These are phyloP conservation scores for Sarcophaga peregrina DNA, from an alignment of 1,140 invertebrate genomes.

Conservation along the genomic window DNA sequence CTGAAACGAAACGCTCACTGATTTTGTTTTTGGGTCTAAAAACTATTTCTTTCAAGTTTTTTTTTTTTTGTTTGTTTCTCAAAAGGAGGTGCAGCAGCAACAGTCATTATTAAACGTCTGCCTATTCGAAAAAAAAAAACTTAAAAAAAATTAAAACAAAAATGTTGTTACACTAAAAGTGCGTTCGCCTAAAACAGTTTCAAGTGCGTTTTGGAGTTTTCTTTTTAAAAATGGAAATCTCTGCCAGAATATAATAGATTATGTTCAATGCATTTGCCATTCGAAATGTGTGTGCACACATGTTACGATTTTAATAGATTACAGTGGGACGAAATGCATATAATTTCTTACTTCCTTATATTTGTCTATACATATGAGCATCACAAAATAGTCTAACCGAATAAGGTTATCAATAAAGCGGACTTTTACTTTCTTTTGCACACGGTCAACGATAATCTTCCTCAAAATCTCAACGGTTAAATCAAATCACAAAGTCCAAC, in stretches of 20 bases:
- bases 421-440: too few species aligned
- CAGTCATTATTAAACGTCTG: neutral
- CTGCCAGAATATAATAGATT: neutral
- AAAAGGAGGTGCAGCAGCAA: neutral
- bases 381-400: too few species aligned
- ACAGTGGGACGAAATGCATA: too few species aligned
- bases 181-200: constrained; percentile 4
- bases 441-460: too few species aligned
- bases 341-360: too few species aligned
- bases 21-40: neutral
- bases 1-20: neutral
- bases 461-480: too few species aligned
- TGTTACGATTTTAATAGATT: too few species aligned
- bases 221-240: neutral
- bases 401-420: too few species aligned
- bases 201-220: constrained; percentile 14
- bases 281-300: too few species aligned
- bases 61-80: neutral
- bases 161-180: constrained; percentile 3
- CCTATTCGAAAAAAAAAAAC: neutral
- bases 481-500: too few species aligned
- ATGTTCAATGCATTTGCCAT: too few species aligned
- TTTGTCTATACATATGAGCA: too few species aligned
- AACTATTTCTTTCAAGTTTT: neutral
- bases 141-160: neutral